A percentile compares a stretch with the other conserved stretches of the same genome.
These are phyloP conservation scores for Odontamblyopus rebecca DNA, from an alignment of 2,797 vertebrate genomes.

Conservation along the genomic window DNA sequence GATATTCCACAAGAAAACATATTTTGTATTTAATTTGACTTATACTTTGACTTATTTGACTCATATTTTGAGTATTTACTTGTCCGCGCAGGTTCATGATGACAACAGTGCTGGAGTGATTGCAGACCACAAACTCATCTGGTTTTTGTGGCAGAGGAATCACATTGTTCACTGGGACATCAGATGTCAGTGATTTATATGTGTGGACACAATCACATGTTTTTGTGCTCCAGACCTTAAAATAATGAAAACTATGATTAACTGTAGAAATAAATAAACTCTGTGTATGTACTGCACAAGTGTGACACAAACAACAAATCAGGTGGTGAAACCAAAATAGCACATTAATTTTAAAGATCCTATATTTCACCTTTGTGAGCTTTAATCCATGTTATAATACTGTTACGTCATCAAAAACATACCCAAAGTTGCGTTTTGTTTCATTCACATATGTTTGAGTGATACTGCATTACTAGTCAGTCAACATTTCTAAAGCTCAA, in stretches of 20 bases:
- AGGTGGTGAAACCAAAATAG: neutral
- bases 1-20: neutral
- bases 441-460: too few species aligned
- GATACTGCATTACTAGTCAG: too few species aligned
- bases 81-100: slow-evolving; percentile 96
- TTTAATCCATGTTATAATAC: too few species aligned
- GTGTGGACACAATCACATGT: slow-evolving; percentile 91
- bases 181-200: slow-evolving; percentile 88
- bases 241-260: neutral
- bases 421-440: too few species aligned
- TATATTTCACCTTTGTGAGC: too few species aligned
- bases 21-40: neutral
- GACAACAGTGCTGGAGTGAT: slow-evolving; percentile 91
- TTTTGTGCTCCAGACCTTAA: slow-evolving; percentile 92
- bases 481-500: too few species aligned
- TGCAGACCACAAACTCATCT: slow-evolving; percentile 94
- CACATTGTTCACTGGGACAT: slow-evolving; percentile 94
- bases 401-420: too few species aligned
- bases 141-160: slow-evolving; percentile 92
- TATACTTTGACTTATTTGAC: neutral
- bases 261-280: neutral
- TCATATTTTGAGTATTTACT: slow-evolving; percentile 68
- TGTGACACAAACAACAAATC: neutral
- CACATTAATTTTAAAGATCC: too few species aligned
- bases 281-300: too few species aligned